Evolutionary conservation across 1,140 invertebrate species (phyloP), one percentile per base, ranked within the genome.

Genomic region (Galleria mellonella): DNA sequence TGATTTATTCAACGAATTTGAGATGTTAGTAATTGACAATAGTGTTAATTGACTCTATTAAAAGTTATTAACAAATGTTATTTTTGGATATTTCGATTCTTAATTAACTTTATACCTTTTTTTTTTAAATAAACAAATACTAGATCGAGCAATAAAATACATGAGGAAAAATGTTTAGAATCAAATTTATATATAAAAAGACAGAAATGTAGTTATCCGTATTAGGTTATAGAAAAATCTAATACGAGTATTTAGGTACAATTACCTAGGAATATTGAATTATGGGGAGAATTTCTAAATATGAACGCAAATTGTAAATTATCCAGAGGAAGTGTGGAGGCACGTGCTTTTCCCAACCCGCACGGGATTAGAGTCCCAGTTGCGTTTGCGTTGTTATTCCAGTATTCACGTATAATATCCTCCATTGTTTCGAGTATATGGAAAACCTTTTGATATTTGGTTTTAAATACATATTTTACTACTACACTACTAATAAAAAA

Each of bases 291-390:
- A 43, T 47, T 50, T 46, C 42, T 64, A 60, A 72, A 71, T 64
- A 61, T 60, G 59, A 64, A 69, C 53, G 59, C 56, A 69, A 76
- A 75, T 77, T 81, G 66, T 72, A 71, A 76, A 81, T 77, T 67
- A 73, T 72, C 64, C 51, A 47, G 51, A 49, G 45, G 54, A 55
- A 65, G 51, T 54, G 46, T 63, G 65, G 55, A 49, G 58, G 76
- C 55, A 73, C 79, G 76, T 83, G 79, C 72, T 67, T 43, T 51
- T 44, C 40, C 43, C 57, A 50, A 57, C 51, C 57, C 62, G 65
- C 51, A 36, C 43, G 55, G 75, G 75, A 83, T 82, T 83, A 83
- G 47, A 59, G 59, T 68, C 55, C 64, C 59, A 65, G 62, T 72
- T 74, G 70, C 66, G 70, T 74, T 78, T 75, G 68, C 66, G 39